phyloP scores from a whole-genome alignment of 1,140 invertebrate species.

The Panulirus ornatus region DNA sequence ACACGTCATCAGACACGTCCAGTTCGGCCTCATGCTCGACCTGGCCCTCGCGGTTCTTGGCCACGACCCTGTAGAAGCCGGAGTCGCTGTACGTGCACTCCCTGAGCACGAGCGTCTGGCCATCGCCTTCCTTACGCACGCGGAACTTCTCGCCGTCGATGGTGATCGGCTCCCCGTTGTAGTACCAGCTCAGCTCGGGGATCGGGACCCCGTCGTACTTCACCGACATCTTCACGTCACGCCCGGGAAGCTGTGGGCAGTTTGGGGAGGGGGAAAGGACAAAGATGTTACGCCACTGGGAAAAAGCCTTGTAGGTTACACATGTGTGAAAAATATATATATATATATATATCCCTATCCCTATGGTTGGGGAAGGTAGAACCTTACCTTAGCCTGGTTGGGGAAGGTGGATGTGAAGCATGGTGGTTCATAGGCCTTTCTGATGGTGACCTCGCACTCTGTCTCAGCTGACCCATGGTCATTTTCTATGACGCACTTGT shows the following conservation, averaged over 20 bases:
- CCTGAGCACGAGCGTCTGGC: conserved; percentile 86
- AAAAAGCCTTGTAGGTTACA: no score
- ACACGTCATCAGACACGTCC: conserved; percentile 90
- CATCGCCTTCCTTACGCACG: conserved; percentile 88
- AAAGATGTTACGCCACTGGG: no score
- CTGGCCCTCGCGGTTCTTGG: conserved; percentile 89
- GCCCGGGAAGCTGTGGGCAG: conserved; percentile 84
- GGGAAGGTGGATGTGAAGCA: conserved; percentile 89
- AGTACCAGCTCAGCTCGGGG: conserved; percentile 92
- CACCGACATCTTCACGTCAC: conserved; percentile 89
- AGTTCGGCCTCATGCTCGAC: conserved; percentile 86
- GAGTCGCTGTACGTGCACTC: conserved; percentile 84
- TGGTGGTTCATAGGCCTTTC: conserved; percentile 89
- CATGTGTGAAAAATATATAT: no score
- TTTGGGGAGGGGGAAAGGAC: no score
- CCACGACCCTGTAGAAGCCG: conserved; percentile 87
- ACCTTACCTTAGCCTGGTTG: conserved; percentile 88
- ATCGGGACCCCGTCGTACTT: conserved; percentile 90
- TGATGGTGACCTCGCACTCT: conserved; percentile 85
- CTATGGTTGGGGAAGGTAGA: no score
- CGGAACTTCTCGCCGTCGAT: conserved; percentile 85
- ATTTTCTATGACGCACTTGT: conserved; percentile 86
- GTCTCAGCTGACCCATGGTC: conserved; percentile 85
- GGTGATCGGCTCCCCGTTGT: conserved; percentile 84
- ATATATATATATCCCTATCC: no score